phyloP scores from a whole-genome alignment of 2,888 invertebrate genomes.

The Osedax fenrisi region DNA sequence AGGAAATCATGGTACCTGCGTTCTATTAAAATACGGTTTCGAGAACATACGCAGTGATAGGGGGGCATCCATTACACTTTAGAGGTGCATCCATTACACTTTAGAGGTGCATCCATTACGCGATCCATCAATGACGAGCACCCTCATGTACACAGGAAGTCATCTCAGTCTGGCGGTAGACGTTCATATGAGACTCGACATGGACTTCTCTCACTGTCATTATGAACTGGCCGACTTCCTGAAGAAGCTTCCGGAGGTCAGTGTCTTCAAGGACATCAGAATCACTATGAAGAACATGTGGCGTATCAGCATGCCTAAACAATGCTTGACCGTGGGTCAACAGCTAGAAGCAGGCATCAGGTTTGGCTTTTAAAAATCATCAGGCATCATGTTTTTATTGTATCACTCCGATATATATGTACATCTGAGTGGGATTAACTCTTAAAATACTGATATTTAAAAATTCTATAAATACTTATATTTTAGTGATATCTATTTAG shows the following conservation, averaged over 20 bases:
- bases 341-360: constrained; percentile 62
- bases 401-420: too few species aligned
- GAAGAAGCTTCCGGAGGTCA: constrained; percentile 35
- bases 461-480: too few species aligned
- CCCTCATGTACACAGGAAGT: constrained; percentile 34
- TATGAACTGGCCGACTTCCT: constrained; percentile 38
- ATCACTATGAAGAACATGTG: constrained; percentile 36
- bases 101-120: not conserved
- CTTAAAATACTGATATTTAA: too few species aligned
- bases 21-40: too few species aligned
- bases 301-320: constrained; percentile 54
- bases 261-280: constrained; percentile 37
- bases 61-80: not conserved
- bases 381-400: too few species aligned
- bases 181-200: constrained; percentile 35
- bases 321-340: constrained; percentile 57
- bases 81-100: not conserved
- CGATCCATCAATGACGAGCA: too few species aligned
- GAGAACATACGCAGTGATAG: too few species aligned
- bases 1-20: too few species aligned
- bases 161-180: constrained; percentile 36
- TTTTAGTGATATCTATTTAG: too few species aligned
- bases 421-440: too few species aligned
- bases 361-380: too few species aligned
- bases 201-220: constrained; percentile 38